Base-by-base conservation (phyloP, 2,888 invertebrate species). In the Andrena marginata region DNA sequence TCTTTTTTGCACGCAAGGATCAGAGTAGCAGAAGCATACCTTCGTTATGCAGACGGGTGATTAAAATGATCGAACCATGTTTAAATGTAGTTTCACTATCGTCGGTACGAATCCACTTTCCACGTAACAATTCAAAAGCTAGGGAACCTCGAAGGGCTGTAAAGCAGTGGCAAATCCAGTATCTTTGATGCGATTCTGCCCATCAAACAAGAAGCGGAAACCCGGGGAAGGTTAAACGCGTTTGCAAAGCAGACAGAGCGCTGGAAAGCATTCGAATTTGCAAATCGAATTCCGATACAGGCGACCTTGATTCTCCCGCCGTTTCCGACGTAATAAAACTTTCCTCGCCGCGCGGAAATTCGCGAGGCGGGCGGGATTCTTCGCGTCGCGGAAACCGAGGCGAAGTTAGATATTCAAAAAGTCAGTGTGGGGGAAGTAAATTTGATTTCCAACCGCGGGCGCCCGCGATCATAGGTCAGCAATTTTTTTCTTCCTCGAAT, bases 391-490 rank as follows among this genome's bases (percentile, higher is more conserved):
- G 62, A 70, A 65, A 73, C 77, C 59, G 76, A 64, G 54, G 51
- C 77, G 67, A 71, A 75, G 82, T 87, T 85, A 42, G 82, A 77
- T 85, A 72, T 80, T 85, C 74, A 67, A 62, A 67, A 87, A 77
- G 87, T 73, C 76, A 71, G 64, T 7, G 42, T 51, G 63, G 69
- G 72, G 70, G 42, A 78, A 72, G 83, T 80, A 87, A 87, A 85
- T 87, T 80, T 80, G 82, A 85, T 85, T 83, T 82, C 80, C 63
- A 42, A 72, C 70, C 73, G 65, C 49, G 71, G 65, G 68, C 71
- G 74, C 51, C 73, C 74, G 69, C 75, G 74, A 75, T 78, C 69
- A 48, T 70, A 63, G 83, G 85, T 86, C 87, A 86, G 86, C 86
- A 79, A 69, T 87, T 87, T 86, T 82, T 77, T 80, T 63, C 59